Conservation (phyloP, 2,113 vertebrate species). For the Mormoops blainvillei region DNA sequence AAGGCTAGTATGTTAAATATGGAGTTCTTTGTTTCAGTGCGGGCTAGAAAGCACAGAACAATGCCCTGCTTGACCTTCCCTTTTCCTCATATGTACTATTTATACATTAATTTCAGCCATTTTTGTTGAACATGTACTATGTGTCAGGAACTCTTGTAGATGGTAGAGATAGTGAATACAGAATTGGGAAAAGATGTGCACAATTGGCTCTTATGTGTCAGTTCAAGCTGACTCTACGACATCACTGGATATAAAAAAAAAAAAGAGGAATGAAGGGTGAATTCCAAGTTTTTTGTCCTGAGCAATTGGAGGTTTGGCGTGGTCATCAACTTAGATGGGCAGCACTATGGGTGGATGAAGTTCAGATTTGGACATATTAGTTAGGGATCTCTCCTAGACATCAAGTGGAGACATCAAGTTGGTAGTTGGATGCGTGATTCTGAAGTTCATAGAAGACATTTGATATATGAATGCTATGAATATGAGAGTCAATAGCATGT, state of each 20-base stretch:
- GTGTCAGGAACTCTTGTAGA: background rate
- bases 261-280: background rate
- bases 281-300: background rate
- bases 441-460: conserved; percentile 23
- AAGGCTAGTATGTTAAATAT: background rate
- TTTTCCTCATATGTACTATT: background rate
- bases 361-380: background rate
- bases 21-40: background rate
- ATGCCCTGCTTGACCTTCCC: background rate
- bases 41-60: background rate
- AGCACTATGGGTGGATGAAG: background rate
- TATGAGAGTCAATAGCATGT: background rate
- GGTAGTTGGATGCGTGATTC: background rate
- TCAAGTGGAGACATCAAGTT: background rate
- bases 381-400: background rate
- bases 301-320: background rate
- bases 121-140: background rate
- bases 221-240: background rate
- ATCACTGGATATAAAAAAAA: background rate
- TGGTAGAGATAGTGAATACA: background rate
- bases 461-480: conserved; percentile 12
- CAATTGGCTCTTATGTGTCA: background rate
- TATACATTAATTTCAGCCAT: background rate
- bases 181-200: background rate
- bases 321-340: background rate